Conservation (phyloP, 2,888 invertebrate species). For the Cephalotes varians region DNA sequence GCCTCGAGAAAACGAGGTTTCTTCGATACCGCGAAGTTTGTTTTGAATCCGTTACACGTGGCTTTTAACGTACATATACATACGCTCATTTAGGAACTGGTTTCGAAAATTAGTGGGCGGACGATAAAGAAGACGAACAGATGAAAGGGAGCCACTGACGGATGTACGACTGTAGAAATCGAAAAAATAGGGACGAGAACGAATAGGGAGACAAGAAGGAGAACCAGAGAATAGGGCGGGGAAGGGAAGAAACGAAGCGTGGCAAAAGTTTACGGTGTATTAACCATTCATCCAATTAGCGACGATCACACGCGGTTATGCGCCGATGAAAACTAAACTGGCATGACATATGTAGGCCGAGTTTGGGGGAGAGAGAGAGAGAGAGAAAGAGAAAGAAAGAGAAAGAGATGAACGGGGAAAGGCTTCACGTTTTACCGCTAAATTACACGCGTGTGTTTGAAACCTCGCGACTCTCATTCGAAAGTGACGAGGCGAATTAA, state of each 20-base stretch:
- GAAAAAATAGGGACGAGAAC: constrained; percentile 18
- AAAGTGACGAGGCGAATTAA: constrained; percentile 38
- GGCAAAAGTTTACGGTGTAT: constrained; percentile 70
- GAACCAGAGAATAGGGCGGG: neutral
- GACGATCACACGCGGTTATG: constrained; percentile 55
- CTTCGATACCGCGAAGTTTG: constrained; percentile 31
- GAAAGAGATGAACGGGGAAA: neutral
- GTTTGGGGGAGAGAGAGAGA: neutral
- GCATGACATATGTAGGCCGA: constrained; percentile 28
- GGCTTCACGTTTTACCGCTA: neutral
- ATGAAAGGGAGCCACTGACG: constrained; percentile 29
- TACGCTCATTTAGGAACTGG: constrained; percentile 44
- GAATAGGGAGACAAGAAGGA: neutral
- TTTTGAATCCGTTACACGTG: constrained; percentile 57
- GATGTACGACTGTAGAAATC: constrained; percentile 1
- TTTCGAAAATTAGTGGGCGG: constrained; percentile 24
- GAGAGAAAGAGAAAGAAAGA: neutral
- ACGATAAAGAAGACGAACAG: neutral
- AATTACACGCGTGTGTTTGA: constrained; percentile 11
- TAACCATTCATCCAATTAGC: constrained; percentile 73
- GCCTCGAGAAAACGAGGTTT: neutral
- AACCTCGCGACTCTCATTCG: constrained; percentile 14
- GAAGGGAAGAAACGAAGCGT: constrained; percentile 37
- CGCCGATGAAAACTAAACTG: constrained; percentile 44
- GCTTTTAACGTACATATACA: neutral